Evolutionary conservation across 2,888 invertebrate species (phyloP).

Genomic region (Parnassius apollo): DNA sequence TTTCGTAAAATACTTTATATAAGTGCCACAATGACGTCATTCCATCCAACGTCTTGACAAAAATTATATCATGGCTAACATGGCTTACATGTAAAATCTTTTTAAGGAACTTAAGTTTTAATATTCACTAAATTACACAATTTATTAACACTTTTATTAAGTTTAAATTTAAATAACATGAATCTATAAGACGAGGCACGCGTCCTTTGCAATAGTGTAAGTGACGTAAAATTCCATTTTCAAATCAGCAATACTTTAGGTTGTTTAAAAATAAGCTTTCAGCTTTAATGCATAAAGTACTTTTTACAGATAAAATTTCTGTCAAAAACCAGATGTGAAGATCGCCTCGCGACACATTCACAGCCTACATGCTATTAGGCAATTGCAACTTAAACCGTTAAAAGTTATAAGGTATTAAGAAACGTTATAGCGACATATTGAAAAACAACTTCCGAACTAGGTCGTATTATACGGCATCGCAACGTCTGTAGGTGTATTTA

Average conservation of each 20-base stretch:
- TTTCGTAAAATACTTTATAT: constrained; percentile 17
- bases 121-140: constrained; percentile 4
- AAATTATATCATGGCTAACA: constrained; percentile 3
- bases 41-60: constrained; percentile 48
- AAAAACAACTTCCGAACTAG: constrained; percentile 32
- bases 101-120: constrained; percentile 5
- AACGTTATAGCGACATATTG: constrained; percentile 26
- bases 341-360: constrained; percentile 50
- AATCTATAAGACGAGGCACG: constrained; percentile 52
- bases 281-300: constrained; percentile 34
- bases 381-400: constrained; percentile 54
- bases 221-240: constrained; percentile 49
- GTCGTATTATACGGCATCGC: constrained; percentile 51
- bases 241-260: constrained; percentile 45
- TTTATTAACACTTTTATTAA: constrained; percentile 32
- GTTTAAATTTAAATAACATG: constrained; percentile 38
- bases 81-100: constrained; percentile 9
- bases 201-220: constrained; percentile 64
- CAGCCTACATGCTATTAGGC: constrained; percentile 70
- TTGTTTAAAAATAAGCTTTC: constrained; percentile 36
- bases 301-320: constrained; percentile 30
- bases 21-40: constrained; percentile 52
- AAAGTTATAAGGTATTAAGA: constrained; percentile 39
- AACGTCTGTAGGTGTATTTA: constrained; percentile 63
- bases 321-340: constrained; percentile 48